Base-by-base conservation (phyloP, 2,113 vertebrate species). In the Hassar affinis region DNA sequence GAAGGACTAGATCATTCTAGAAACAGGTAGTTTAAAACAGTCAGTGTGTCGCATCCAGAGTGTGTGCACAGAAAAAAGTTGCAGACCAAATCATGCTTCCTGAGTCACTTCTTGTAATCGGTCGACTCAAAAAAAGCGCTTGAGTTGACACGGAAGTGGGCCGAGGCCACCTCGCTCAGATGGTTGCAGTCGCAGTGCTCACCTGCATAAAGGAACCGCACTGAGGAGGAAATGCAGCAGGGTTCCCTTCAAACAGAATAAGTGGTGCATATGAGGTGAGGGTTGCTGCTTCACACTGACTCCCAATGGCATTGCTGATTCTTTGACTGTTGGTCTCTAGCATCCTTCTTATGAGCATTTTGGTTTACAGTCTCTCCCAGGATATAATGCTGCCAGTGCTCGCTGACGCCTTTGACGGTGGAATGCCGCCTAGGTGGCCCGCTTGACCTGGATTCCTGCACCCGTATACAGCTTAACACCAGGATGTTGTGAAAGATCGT, bases 371-470 rank as follows among this genome's bases (percentile, higher is more conserved):
- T 85, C 45, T 84, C 80, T 90, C 90, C 89, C 86, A 88, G 89
- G 89, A 88, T 91, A 90, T 87, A 89, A 74, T 30, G 64, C 80
- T 87, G 90, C 83, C 86, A 91, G 86, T 88, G 86, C 88, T 87
- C 78, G 78, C 87, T 91, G 89, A 92, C n/a, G n/a, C n/a, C 92
- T 91, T 91, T 82, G 86, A 76, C 77, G 85, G 80, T 49, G 78
- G 38, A 59, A 18, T 49, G 51, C 30, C 27, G 18, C 78, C 30
- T 51, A 62, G 89, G 86, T 57, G 52, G 88, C 79, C 79, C 30
- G 86, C 86, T 84, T 18, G 33, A 57, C 85, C 85, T 90, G 89
- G 87, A 92, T 91, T 90, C 82, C 85, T 79, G 25, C 86, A 76
- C 66, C 83, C 69, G 18, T 89, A 78, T 72, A 84, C 81, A 80